These are phyloP conservation scores for Diaphora mendica DNA, from an alignment of 2,888 invertebrate species.

Conservation along the genomic window DNA sequence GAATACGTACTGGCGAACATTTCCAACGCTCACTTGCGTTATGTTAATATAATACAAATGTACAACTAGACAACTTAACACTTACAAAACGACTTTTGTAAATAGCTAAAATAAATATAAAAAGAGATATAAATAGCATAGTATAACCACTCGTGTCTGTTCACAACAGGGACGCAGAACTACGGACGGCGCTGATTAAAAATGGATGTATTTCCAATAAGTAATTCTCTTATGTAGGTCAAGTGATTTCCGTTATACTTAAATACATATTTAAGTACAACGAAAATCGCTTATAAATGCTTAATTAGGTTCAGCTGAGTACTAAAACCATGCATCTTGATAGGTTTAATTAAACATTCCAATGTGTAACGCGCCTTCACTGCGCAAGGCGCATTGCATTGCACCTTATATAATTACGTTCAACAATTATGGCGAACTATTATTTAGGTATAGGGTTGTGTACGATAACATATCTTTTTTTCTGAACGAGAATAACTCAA, in stretches of 20 bases:
- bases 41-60: not conserved
- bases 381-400: not conserved
- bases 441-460: too few relatives aligned
- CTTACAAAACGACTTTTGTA: not conserved
- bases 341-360: not conserved
- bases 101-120: too few relatives aligned
- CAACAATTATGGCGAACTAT: not conserved
- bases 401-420: not conserved
- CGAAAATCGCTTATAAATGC: not conserved
- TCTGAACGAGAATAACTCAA: too few relatives aligned
- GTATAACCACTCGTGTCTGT: not conserved
- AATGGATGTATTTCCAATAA: not conserved
- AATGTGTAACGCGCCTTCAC: not conserved
- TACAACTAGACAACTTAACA: not conserved
- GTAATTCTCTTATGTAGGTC: not conserved
- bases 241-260: not conserved
- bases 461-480: too few relatives aligned
- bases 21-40: not conserved
- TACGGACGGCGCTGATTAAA: not conserved
- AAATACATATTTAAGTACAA: not conserved
- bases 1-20: too few relatives aligned
- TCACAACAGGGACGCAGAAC: not conserved
- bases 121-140: not conserved
- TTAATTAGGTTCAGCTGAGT: not conserved
- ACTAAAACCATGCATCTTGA: not conserved